A percentile compares a stretch with the other conserved stretches of the same genome.
Conservation (phyloP, 2,113 vertebrate species). For the Ibidorhyncha struthersii region DNA sequence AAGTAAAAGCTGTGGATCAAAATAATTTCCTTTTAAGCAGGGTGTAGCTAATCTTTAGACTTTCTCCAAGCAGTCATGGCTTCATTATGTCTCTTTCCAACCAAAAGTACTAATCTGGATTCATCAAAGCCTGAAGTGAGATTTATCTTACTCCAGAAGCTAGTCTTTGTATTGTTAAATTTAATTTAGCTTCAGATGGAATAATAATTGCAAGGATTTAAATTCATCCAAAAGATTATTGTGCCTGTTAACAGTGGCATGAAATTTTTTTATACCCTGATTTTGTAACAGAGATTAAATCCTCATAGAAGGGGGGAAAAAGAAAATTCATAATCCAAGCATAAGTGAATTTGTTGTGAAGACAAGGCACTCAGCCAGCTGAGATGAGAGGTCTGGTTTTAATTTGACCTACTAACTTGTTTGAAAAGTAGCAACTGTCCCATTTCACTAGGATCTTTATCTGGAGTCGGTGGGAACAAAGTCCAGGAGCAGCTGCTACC, state of each 20-base stretch:
- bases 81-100: neutral
- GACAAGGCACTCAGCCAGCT: neutral
- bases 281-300: neutral
- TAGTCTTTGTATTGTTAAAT: neutral
- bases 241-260: neutral
- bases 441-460: neutral
- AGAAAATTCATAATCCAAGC: neutral
- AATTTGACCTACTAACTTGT: neutral
- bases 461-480: neutral
- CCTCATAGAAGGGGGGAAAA: neutral
- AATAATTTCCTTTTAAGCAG: neutral
- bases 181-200: conserved; percentile 16
- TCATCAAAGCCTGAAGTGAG: neutral
- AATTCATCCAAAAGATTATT: neutral
- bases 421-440: neutral
- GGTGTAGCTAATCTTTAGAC: neutral
- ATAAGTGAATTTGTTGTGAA: neutral
- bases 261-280: neutral
- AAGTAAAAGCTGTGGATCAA: neutral
- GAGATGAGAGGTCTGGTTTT: neutral
- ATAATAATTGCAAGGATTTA: conserved; percentile 23
- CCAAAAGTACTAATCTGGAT: conserved; percentile 10
- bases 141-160: neutral
- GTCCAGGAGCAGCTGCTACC: neutral
- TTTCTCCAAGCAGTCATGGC: neutral